Base-by-base conservation (phyloP, 2,888 invertebrate genomes). In the Trachelus tabidus region DNA sequence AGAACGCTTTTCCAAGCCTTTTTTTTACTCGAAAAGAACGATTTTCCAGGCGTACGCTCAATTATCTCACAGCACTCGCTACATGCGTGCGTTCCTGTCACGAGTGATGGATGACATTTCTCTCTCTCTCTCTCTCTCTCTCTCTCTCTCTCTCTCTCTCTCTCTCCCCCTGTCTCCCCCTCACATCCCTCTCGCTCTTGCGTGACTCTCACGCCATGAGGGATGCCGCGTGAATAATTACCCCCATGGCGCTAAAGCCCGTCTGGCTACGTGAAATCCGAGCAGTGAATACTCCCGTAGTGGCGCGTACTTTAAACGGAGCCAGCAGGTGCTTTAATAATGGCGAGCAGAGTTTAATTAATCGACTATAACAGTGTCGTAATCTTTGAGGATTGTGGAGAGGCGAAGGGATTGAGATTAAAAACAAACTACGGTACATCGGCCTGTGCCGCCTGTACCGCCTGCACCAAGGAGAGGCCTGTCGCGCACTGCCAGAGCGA, bases 221-320 rank as follows among this genome's bases (percentile, higher is more conserved):
- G 88, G 89, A 89, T 87, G 88, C 89, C 88, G 87, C 87, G 90
- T 90, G 91, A 91, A 90, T 91, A 91, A 91, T 91, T 91, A 90
- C 87, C 89, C 90, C 88, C 89, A 84, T 84, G 88, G 85, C 84
- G 89, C 85, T 86, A 87, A 89, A 81, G 86, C 86, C 88, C 83
- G 87, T 85, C 86, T 84, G 85, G 84, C 85, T 87, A 86, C 86
- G 86, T 87, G 88, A 89, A 90, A 90, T 89, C 90, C 87, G 86
- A 88, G 89, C 86, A 89, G 83, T 85, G 88, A 89, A 89, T 89
- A 88, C 87, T 85, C 87, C 85, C 30, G 71, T 15, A 12, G 31
- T 31, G 12, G 31, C 15, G 87, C 83, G 79, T 85, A 87, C 87
- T 89, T 89, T 87, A 86, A 88, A 87, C 83, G 84, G 84, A 84